phyloP scores from a whole-genome alignment of 2,797 vertebrate genomes.

The Kryptolebias ocellatus region DNA sequence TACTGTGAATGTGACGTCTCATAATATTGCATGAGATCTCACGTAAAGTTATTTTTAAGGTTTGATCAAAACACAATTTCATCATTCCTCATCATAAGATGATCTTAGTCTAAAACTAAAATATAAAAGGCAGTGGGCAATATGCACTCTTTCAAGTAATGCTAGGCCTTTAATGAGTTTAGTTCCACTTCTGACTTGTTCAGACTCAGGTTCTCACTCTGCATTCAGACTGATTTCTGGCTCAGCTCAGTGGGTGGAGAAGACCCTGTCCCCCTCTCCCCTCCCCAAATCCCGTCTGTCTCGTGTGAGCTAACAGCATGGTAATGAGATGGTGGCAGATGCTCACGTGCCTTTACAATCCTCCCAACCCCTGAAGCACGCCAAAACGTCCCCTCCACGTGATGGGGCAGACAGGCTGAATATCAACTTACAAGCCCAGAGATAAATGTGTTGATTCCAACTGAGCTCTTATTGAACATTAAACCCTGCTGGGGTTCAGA shows the following conservation, averaged over 20 bases:
- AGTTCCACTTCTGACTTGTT: no score
- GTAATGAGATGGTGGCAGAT: slow-evolving; percentile 92
- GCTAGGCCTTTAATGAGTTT: no score
- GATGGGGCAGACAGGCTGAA: slow-evolving; percentile 22
- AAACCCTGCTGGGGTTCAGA: background rate
- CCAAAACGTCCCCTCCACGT: slow-evolving; percentile 64
- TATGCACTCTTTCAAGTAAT: no score
- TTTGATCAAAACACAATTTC: no score
- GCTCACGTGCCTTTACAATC: slow-evolving; percentile 96
- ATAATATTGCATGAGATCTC: no score
- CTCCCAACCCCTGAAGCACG: slow-evolving; percentile 81
- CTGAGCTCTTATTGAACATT: background rate
- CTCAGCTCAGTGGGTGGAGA: slow-evolving; percentile 11
- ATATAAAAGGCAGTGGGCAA: no score
- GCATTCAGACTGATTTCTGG: slow-evolving; percentile 9
- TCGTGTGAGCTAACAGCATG: slow-evolving; percentile 88
- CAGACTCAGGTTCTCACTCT: no score
- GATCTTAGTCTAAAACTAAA: no score
- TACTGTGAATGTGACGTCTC: no score
- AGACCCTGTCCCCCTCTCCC: slow-evolving; percentile 12
- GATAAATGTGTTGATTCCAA: background rate
- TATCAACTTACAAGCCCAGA: slow-evolving; percentile 4
- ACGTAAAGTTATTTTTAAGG: no score
- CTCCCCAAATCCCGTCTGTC: slow-evolving; percentile 50
- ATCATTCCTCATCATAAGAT: no score